Evolutionary conservation across 2,888 invertebrate genomes (phyloP).

Genomic region (Escarpia spicata): DNA sequence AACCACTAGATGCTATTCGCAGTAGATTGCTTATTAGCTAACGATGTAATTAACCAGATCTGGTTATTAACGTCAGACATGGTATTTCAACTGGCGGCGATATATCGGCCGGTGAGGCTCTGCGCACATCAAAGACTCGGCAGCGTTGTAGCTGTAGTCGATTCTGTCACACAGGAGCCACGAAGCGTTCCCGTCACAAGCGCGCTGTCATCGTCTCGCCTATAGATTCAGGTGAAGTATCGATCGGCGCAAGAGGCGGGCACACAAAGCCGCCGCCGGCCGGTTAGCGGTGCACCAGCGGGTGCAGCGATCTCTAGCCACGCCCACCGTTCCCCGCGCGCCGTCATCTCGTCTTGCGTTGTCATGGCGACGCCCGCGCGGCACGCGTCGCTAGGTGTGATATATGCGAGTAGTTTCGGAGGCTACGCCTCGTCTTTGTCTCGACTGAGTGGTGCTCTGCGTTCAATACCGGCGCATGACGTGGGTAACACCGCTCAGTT

Average conservation of each 20-base stretch:
- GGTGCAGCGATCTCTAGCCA: not conserved
- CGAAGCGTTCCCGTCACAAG: conserved; percentile 1
- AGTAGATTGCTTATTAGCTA: not conserved
- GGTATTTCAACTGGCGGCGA: not conserved
- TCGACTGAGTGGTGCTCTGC: not conserved
- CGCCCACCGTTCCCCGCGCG: not conserved
- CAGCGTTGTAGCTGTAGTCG: not conserved
- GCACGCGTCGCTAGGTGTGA: conserved; percentile 19
- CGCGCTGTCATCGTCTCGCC: conserved; percentile 12
- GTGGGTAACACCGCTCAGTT: not conserved
- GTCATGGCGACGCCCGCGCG: conserved; percentile 19
- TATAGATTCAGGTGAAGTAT: conserved; percentile 8
- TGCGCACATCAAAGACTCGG: not conserved
- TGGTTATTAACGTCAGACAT: not conserved
- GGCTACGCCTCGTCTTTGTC: not conserved
- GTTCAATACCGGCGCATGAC: not conserved
- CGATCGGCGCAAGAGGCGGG: not conserved
- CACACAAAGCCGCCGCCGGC: not conserved
- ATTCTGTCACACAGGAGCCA: not conserved
- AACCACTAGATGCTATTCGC: not conserved
- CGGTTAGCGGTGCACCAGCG: not conserved
- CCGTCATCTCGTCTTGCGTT: conserved; percentile 23
- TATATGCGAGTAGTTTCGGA: not conserved
- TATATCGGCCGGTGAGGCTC: not conserved
- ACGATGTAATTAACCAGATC: not conserved